Conservation (phyloP, 2,797 vertebrate species). For the Zenarchopterus dispar region DNA sequence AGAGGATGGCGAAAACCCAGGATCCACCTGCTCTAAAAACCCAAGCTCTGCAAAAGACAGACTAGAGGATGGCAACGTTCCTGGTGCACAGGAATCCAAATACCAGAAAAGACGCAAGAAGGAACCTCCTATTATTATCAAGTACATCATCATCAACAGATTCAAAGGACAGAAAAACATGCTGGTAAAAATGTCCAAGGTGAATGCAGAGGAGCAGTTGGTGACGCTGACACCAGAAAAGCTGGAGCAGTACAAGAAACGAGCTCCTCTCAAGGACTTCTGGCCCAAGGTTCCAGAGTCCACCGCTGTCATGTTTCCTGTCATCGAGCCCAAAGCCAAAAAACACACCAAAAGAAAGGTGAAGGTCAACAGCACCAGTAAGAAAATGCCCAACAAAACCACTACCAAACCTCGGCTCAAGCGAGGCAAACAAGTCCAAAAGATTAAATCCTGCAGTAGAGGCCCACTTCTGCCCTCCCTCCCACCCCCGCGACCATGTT, state of each 20-base stretch:
- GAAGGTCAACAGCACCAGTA: constrained; percentile 85
- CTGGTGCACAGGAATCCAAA: constrained; percentile 75
- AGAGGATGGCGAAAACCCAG: constrained; percentile 87
- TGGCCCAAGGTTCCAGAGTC: constrained; percentile 97
- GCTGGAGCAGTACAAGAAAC: constrained; percentile 87
- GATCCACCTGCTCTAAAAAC: constrained; percentile 83
- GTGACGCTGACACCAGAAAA: constrained; percentile 91
- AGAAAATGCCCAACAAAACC: constrained; percentile 83
- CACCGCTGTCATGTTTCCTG: constrained; percentile 89
- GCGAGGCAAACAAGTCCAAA: constrained; percentile 70
- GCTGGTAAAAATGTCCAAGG: constrained; percentile 95
- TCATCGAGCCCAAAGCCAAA: constrained; percentile 89
- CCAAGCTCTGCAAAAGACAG: constrained; percentile 75
- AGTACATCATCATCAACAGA: constrained; percentile 99
- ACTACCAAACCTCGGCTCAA: constrained; percentile 83
- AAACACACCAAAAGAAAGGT: constrained; percentile 90
- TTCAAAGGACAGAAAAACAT: constrained; percentile 99
- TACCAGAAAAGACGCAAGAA: constrained; percentile 92
- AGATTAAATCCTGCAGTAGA: constrained; percentile 72
- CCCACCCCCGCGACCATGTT: constrained; percentile 87
- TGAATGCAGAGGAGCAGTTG: constrained; percentile 87
- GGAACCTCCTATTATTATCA: constrained; percentile 95
- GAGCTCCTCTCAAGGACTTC: constrained; percentile 95
- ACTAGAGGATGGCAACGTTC: constrained; percentile 57
- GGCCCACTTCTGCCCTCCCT: constrained; percentile 75